These are phyloP conservation scores for Lagorchestes hirsutus DNA, from an alignment of 2,797 vertebrate genomes.

Conservation along the genomic window DNA sequence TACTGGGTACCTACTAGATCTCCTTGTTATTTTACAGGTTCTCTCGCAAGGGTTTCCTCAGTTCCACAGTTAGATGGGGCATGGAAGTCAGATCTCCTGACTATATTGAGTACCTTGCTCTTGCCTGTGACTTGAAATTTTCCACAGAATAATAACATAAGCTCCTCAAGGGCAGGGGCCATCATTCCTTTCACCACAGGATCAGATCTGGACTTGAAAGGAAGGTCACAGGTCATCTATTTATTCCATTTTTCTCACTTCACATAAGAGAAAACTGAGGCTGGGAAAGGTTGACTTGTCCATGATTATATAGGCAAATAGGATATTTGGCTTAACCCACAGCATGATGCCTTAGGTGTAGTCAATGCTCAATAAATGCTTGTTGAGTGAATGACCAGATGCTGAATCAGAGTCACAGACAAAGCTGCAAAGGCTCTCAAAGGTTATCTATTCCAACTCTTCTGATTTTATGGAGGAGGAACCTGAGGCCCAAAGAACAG, in stretches of 20 bases:
- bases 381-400: not conserved
- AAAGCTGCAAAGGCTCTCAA: not conserved
- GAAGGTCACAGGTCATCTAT: not conserved
- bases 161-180: too few relatives aligned
- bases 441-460: not conserved
- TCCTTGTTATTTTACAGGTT: not conserved
- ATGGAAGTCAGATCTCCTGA: too few relatives aligned
- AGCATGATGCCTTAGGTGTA: not conserved
- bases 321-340: not conserved
- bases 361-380: not conserved
- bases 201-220: not conserved
- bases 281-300: not conserved
- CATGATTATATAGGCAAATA: not conserved
- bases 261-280: not conserved
- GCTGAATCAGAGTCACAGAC: not conserved
- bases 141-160: not conserved
- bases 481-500: not conserved
- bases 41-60: not conserved
- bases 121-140: not conserved
- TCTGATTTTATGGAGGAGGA: not conserved
- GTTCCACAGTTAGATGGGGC: not conserved
- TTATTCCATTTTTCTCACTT: not conserved
- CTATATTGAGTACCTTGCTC: too few relatives aligned
- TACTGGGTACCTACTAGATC: too few relatives aligned
- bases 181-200: not conserved